Base-by-base conservation (phyloP, 1,140 invertebrate species). In the Temnothorax longispinosus region DNA sequence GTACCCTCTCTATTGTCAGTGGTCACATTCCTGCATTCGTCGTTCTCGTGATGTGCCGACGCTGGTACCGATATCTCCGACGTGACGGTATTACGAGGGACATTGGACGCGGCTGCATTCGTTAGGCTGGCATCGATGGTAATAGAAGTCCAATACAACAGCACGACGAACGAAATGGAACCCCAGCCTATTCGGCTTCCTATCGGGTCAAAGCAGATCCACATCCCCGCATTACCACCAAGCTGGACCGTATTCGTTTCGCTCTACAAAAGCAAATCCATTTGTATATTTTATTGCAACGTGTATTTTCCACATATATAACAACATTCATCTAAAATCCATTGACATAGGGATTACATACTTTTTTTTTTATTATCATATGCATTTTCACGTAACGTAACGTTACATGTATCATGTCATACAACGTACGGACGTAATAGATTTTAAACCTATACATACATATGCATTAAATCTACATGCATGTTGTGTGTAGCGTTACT, bases 211-310 rank as follows among this genome's bases (percentile, higher is more conserved):
- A 93, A 93, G 85, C 94, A 92, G 93, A 95, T 95, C 94, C 94
- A 95, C 94, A 95, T 95, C 93, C 94, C 94, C 94, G 94, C 94
- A 95, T 95, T 91, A 95, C 94, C 93, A 94, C 82, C 75, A 75
- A 91, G 58, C 84, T 91, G 54, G 75, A 82, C 87, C 77, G 82
- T 89, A 89, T 91, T 91, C 56, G 85, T 91, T 88, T 91, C 84
- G 76, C 76, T 89, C 90, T 91, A 52, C 21, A 91, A 84, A 91
- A 84, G 21, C 32, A 21, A 52, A 58, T 62, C 27, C 27, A 27
- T 27, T 27, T 27, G 27, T 27, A 27, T 8, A 77, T 47, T 38
- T 47, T 58, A 35, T 47, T 15, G 7, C 6, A 65, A 15, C 47
- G 10, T 50, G 8, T 8, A 58, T 78, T 32, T 27, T 64, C 52